Evolutionary conservation across 2,888 invertebrate genomes (phyloP), one percentile per base, ranked within the genome.

Genomic region (Folsomia manolachei): DNA sequence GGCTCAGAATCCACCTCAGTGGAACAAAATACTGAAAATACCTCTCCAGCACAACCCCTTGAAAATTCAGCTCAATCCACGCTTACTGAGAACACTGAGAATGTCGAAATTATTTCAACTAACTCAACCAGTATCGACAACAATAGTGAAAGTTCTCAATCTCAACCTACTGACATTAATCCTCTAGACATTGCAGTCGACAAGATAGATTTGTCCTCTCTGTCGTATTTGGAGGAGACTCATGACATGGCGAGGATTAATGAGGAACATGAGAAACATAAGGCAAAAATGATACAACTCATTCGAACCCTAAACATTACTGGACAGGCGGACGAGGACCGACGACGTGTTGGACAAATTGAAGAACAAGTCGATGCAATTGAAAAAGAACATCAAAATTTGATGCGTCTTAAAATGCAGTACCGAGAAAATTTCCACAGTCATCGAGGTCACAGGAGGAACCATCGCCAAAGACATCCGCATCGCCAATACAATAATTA

Each of bases 251-350:
- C 4, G 7, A 39, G 4, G 39, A 9, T 9, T 39, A 39, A 39
- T 39, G 14, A 39, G 4, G 65, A 52, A 27, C 70, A 70, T 23
- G 14, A 65, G 18, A 65, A 56, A 24, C 70, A 70, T 25, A 70
- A 70, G 39, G n/a, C n/a, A 24, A 63, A 60, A 23, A 60, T 70
- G 53, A 11, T 70, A 2, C 9, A 65, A 0, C 27, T 56, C 1
- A 70, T 70, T 23, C 11, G 24, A 21, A 1, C 39, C 1, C 21
- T 70, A 1, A 70, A 60, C 27, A 7, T 70, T 18, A 52, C 70
- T 1, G 60, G 56, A 1, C 52, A 56, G 23, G 24, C 65, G 0
- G 60, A 70, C 1, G 39, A 14, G 9, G 60, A 64, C 27, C 4
- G 24, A 7, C 1, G 60, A 39, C 26, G 56, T 18, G 27, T 70